Conservation (phyloP, 2,113 vertebrate genomes). For the Anoura caudifer region DNA sequence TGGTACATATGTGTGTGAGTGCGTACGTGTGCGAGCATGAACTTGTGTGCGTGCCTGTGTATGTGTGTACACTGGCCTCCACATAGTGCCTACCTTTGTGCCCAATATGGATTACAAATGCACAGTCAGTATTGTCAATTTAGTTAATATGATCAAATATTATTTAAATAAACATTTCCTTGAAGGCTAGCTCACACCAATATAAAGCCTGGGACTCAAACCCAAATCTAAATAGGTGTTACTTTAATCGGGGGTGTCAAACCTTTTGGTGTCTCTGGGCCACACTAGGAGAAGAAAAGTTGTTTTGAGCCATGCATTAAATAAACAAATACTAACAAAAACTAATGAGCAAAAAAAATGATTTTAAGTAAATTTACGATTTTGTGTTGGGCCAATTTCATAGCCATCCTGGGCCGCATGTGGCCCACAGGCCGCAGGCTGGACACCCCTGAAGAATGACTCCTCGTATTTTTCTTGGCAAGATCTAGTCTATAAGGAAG, state of each 20-base stretch:
- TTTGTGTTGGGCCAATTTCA: too few relatives aligned
- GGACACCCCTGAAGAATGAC: not conserved
- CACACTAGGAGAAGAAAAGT: too few relatives aligned
- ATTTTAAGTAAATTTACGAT: too few relatives aligned
- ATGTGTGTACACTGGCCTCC: not conserved
- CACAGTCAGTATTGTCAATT: not conserved
- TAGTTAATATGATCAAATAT: not conserved
- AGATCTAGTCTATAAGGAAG: not conserved
- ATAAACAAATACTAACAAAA: too few relatives aligned
- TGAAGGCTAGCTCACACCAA: not conserved
- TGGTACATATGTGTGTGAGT: not conserved
- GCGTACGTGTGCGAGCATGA: not conserved
- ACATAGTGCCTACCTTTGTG: not conserved
- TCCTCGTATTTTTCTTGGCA: not conserved
- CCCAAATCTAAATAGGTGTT: not conserved
- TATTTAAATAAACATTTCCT: not conserved
- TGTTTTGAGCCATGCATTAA: too few relatives aligned
- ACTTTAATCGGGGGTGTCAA: not conserved
- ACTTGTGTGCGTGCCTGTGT: not conserved
- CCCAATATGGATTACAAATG: not conserved
- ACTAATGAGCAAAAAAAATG: too few relatives aligned
- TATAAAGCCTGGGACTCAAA: not conserved
- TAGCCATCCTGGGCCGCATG: too few relatives aligned
- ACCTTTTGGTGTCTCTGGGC: too few relatives aligned
- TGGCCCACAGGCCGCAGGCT: too few relatives aligned